These are phyloP conservation scores for Amphipoea oculea DNA, from an alignment of 2,888 invertebrate species.

Conservation along the genomic window DNA sequence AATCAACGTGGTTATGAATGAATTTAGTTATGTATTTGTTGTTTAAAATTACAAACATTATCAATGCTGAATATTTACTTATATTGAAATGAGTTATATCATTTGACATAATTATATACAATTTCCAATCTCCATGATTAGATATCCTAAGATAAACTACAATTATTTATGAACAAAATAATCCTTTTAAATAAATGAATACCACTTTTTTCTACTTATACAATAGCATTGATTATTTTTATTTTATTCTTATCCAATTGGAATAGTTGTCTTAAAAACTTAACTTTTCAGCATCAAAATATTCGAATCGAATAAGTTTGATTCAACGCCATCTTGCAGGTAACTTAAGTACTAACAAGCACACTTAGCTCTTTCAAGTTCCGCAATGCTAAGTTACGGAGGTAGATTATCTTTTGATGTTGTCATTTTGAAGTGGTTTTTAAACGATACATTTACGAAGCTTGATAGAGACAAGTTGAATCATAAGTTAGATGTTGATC, in stretches of 20 bases:
- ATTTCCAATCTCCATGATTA: not conserved
- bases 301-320: slow-evolving; percentile 4
- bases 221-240: not conserved
- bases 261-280: not conserved
- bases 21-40: not conserved
- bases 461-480: not conserved
- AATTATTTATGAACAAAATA: not conserved
- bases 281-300: not conserved
- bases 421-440: not conserved
- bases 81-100: not conserved
- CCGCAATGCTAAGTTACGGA: not conserved
- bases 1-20: slow-evolving; percentile 26
- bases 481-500: not conserved
- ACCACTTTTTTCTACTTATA: not conserved
- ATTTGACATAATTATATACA: not conserved
- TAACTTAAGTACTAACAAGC: slow-evolving; percentile 45
- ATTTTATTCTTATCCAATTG: not conserved
- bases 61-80: not conserved
- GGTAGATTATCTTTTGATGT: not conserved
- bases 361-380: slow-evolving; percentile 8
- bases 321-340: slow-evolving; percentile 52
- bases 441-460: too few relatives aligned
- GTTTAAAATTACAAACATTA: slow-evolving; percentile 8
- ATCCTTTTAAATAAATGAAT: not conserved
- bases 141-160: not conserved